phyloP scores from a whole-genome alignment of 2,888 invertebrate genomes.

The Glyphotaelius pellucidus region DNA sequence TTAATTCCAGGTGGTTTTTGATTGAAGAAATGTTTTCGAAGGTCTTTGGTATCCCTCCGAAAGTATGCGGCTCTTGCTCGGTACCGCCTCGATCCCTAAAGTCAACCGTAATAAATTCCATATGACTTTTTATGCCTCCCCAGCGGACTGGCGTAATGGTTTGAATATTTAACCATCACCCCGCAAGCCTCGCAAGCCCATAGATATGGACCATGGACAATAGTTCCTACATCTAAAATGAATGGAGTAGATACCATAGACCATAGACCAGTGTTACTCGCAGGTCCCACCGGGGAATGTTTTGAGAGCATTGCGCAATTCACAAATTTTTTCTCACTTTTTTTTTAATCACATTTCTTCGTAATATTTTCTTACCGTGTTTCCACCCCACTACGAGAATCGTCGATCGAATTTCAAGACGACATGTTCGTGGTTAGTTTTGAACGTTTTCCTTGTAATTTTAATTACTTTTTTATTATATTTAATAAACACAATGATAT shows the following conservation, averaged over 20 bases:
- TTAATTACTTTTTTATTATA: too few relatives aligned
- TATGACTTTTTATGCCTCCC: conserved; percentile 22
- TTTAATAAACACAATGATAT: too few relatives aligned
- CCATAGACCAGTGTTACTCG: not conserved
- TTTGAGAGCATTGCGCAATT: too few relatives aligned
- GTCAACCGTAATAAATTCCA: conserved; percentile 45
- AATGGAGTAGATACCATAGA: not conserved
- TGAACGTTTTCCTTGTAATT: too few relatives aligned
- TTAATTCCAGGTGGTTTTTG: not conserved
- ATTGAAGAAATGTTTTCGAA: not conserved
- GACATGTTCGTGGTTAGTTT: too few relatives aligned
- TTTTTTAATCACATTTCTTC: too few relatives aligned
- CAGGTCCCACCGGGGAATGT: too few relatives aligned
- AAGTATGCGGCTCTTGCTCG: not conserved
- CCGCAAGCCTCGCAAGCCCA: not conserved
- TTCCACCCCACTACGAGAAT: too few relatives aligned
- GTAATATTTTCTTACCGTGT: too few relatives aligned
- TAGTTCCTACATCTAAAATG: not conserved
- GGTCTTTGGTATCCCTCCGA: conserved; percentile 1
- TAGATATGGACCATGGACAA: not conserved
- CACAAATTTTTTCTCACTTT: too few relatives aligned
- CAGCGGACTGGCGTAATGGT: conserved; percentile 11
- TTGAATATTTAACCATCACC: conserved; percentile 44
- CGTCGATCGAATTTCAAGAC: too few relatives aligned
- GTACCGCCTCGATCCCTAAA: conserved; percentile 19